phyloP scores from a whole-genome alignment of 92 coral and sea anemone genomes.

The Nematostella vectensis region DNA sequence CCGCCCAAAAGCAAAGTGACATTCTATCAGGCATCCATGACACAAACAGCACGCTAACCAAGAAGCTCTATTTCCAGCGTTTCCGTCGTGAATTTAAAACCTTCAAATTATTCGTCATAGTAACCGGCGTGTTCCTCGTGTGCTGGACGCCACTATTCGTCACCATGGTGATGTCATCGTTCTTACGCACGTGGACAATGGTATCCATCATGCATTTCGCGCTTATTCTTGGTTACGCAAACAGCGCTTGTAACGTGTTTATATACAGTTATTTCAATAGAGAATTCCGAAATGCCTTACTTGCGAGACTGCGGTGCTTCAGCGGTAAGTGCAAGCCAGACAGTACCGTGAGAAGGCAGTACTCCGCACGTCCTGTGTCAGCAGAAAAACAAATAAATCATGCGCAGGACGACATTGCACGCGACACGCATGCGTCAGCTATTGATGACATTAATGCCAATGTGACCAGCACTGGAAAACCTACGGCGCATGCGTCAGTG shows the following conservation, averaged over 20 bases:
- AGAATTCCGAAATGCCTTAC: slow-evolving; percentile 17
- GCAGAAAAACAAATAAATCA: no score
- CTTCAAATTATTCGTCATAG: slow-evolving; percentile 15
- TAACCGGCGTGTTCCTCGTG: slow-evolving; percentile 18
- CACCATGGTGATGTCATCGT: slow-evolving; percentile 2
- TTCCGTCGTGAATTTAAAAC: slow-evolving; percentile 8
- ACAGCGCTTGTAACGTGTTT: slow-evolving; percentile 34
- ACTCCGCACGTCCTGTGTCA: no score
- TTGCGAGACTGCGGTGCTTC: no score
- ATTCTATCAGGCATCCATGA: neutral
- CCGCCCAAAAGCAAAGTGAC: no score
- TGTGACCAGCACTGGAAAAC: no score
- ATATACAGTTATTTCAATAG: slow-evolving; percentile 14
- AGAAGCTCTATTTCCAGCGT: neutral
- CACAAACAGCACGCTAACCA: neutral
- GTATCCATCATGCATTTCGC: slow-evolving; percentile 3
- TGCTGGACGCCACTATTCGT: slow-evolving; percentile 28
- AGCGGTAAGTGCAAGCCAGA: no score
- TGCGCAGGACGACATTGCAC: no score
- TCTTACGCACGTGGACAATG: neutral
- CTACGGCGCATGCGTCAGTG: no score
- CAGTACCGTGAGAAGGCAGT: no score
- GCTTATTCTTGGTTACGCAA: slow-evolving; percentile 13
- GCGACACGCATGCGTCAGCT: no score
- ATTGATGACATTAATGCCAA: no score